Evolutionary conservation across 1,140 invertebrate genomes (phyloP), one percentile per base, ranked within the genome.

Genomic region (Calephelis nemesis): DNA sequence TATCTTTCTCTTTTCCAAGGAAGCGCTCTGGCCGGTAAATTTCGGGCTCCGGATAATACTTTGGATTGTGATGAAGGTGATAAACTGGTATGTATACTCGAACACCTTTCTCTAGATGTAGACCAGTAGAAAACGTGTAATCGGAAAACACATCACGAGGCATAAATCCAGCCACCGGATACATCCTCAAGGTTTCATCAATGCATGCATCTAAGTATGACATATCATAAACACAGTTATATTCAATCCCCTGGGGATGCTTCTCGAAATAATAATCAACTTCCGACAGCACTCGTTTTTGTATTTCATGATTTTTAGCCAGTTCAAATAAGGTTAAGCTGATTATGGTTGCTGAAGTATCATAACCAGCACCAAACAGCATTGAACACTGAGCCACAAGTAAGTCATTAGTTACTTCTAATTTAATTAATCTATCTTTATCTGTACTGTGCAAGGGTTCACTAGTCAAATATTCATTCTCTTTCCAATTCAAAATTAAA

Each of bases 321-420:
- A 96, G 76, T 50, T 93, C 91, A 71, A 93, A 94, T 0, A 93
- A 71, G 5, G 90, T 83, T 66, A 93, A 94, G 4, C 90, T 84
- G 72, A 95, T 75, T 0, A 93, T 83, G 6, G 88, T 76, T 11
- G 92, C 87, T 0, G 91, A 85, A 0, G 92, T 91, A 47, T 84
- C 84, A 60, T 91, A 87, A 0, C 85, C 85, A 52, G 81, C 84
- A 6, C 71, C 75, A 42, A 83, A 86, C 19, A 86, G 77, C n/a
- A 77, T 62, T 40, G 83, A 70, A n/a, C 78, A 78, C 39, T 82
- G 78, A 30, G 75, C 79, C n/a, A 95, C 60, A 6, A 86, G 54
- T n/a, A 82, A 64, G 13, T 79, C 72, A 30, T 84, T 74, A 47
- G 69, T 69, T 8, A 76, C 70, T 62, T 75, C 62, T 15, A 83